Conservation (phyloP, 2,888 invertebrate species). For the Zaprionus bogoriensis region DNA sequence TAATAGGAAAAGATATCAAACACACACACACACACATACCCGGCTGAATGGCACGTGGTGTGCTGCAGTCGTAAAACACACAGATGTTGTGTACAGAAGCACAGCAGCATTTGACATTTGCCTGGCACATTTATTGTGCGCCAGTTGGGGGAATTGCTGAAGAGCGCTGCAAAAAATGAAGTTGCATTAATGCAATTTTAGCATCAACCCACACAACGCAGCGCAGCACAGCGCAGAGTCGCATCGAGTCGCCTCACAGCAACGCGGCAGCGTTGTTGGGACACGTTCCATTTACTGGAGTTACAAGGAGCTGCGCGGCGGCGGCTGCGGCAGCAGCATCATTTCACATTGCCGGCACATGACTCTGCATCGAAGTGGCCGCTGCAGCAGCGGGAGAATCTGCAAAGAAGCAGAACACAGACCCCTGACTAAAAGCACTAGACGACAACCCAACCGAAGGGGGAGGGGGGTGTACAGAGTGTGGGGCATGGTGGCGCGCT, state of each 20-base stretch:
- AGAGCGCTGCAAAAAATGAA: constrained; percentile 5
- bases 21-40: not conserved
- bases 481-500: not conserved
- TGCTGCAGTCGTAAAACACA: constrained; percentile 21
- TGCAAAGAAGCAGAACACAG: not conserved
- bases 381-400: constrained; percentile 6
- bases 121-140: constrained; percentile 45
- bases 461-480: not conserved
- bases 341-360: constrained; percentile 63
- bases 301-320: constrained; percentile 12
- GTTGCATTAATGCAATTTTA: constrained; percentile 71
- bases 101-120: constrained; percentile 64
- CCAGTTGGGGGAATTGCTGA: constrained; percentile 31
- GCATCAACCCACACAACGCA: constrained; percentile 48
- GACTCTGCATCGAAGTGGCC: constrained; percentile 29
- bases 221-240: no score
- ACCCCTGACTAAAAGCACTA: not conserved
- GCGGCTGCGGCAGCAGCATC: constrained; percentile 41
- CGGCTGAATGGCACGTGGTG: constrained; percentile 1
- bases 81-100: constrained; percentile 27
- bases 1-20: no score
- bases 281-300: constrained; percentile 50
- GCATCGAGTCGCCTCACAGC: no score
- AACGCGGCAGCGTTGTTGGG: not conserved
- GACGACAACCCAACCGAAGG: constrained; percentile 8